These are phyloP conservation scores for Hypena proboscidalis DNA, from an alignment of 2,888 invertebrate genomes.

Conservation along the genomic window DNA sequence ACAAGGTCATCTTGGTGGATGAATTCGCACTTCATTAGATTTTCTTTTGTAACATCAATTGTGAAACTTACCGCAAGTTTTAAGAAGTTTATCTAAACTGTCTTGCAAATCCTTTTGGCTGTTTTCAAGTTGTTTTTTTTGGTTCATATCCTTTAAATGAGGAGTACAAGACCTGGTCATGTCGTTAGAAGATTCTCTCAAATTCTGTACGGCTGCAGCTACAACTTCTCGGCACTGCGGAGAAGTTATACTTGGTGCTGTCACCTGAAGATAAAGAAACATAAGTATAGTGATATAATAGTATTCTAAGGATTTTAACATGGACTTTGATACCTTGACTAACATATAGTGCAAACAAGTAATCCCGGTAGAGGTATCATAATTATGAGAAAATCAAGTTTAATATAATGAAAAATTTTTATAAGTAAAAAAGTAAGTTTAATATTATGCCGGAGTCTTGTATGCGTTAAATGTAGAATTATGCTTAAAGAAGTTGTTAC, in stretches of 20 bases:
- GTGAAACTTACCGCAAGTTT: conserved; percentile 24
- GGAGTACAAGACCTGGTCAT: conserved; percentile 25
- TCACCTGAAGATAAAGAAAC: too few relatives aligned
- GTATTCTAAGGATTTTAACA: too few relatives aligned
- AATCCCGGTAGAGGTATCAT: too few relatives aligned
- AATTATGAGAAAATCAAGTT: too few relatives aligned
- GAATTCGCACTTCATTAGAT: background rate
- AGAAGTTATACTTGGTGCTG: conserved; percentile 43
- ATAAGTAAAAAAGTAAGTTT: too few relatives aligned
- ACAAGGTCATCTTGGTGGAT: background rate
- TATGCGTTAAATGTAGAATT: too few relatives aligned
- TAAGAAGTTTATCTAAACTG: conserved; percentile 36
- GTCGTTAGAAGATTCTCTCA: conserved; percentile 33
- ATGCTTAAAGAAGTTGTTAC: too few relatives aligned
- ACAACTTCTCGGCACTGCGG: conserved; percentile 40
- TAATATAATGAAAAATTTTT: too few relatives aligned
- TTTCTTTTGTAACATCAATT: conserved; percentile 4
- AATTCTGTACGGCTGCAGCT: conserved; percentile 33
- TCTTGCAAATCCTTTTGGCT: conserved; percentile 24
- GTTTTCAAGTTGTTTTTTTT: conserved; percentile 5
- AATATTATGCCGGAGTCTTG: too few relatives aligned
- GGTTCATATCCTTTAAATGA: conserved; percentile 15
- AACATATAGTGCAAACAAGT: too few relatives aligned
- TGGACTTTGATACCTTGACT: too few relatives aligned
- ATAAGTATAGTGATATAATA: too few relatives aligned